Evolutionary conservation across 35 echinoderm and acorn worm genomes (phyloP), one percentile per base, ranked within the genome.

Genomic region (Heliocidaris tuberculata): DNA sequence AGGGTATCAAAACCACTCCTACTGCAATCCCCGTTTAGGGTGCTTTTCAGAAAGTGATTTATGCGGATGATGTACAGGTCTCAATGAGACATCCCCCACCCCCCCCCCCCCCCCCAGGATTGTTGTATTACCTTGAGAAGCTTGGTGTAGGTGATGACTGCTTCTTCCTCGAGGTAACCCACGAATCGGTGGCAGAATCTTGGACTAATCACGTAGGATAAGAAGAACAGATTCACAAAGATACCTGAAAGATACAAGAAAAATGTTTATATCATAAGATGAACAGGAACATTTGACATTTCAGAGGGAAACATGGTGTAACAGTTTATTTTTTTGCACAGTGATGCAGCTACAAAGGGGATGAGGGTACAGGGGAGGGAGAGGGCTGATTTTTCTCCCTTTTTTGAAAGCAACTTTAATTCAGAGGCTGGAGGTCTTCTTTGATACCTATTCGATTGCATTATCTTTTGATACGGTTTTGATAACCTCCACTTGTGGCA

Each of bases 151-250:
- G 97, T 98, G 32, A 95, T 96, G 49, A 98, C 97, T 47, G 97
- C 97, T 86, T 98, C 97, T 50, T 98, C 97, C 52, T 98, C 97
- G 9, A 98, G 95, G 93, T 98, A 98, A 19, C 97, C 97, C 19
- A 98, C 97, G 60, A 98, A 98, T 56, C 96, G 95, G 88, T 98
- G 97, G 90, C 97, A 98, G 88, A 98, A 96, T 2, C 94, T 88
- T 13, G 97, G 97, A 96, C 97, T 98, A 13, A 96, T 60, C 52
- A 98, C 8, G 94, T 98, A 98, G 5, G 93, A 94, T 2, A 98
- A 31, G 32, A 96, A 98, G 85, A 98, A 98, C 32, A 96, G 85
- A 42, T 96, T 98, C 12, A 97, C 96, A 96, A 97, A 98, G 31
- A 96, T 85, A 42, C 96, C 97, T 98, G 94, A 1, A 94, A 32